Percentiles rank a stretch among this genome's conserved stretches.
These are phyloP conservation scores for Phalacrocorax pelagicus DNA, from an alignment of 2,113 vertebrate genomes.

Conservation along the genomic window DNA sequence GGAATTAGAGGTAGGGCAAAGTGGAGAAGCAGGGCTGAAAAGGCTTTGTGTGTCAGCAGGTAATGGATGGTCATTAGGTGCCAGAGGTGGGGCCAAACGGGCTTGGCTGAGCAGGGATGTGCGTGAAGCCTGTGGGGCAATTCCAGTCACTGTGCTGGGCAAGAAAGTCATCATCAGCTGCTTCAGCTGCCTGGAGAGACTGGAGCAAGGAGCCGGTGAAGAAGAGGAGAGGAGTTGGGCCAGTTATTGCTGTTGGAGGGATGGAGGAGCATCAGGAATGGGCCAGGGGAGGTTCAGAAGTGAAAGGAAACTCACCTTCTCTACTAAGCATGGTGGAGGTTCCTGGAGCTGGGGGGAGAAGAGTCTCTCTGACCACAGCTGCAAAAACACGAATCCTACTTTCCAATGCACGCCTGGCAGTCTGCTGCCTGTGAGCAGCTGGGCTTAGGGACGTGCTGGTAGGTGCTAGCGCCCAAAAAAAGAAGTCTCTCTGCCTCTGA, in stretches of 20 bases:
- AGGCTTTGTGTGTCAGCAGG: conserved; percentile 18
- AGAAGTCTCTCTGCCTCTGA: background rate
- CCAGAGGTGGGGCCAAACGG: background rate
- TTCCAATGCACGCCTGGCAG: background rate
- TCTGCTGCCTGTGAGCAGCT: background rate
- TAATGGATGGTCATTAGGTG: conserved; percentile 14
- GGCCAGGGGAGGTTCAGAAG: background rate
- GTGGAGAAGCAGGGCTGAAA: background rate
- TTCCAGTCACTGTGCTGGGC: background rate
- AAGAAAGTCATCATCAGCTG: background rate
- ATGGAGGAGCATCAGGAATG: background rate
- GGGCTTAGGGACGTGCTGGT: background rate
- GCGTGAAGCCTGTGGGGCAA: background rate
- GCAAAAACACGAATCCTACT: background rate
- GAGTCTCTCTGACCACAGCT: background rate
- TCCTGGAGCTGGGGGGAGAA: background rate
- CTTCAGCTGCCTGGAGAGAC: background rate
- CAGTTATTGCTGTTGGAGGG: rapidly evolving
- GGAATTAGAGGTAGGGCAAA: background rate
- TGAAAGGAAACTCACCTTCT: background rate
- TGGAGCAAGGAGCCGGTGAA: rapidly evolving
- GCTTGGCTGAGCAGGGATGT: background rate
- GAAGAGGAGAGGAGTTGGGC: background rate
- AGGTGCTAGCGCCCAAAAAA: background rate
- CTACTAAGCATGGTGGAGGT: too few species aligned